phyloP scores from a whole-genome alignment of 2,888 invertebrate species.

The Spilarctia lutea region DNA sequence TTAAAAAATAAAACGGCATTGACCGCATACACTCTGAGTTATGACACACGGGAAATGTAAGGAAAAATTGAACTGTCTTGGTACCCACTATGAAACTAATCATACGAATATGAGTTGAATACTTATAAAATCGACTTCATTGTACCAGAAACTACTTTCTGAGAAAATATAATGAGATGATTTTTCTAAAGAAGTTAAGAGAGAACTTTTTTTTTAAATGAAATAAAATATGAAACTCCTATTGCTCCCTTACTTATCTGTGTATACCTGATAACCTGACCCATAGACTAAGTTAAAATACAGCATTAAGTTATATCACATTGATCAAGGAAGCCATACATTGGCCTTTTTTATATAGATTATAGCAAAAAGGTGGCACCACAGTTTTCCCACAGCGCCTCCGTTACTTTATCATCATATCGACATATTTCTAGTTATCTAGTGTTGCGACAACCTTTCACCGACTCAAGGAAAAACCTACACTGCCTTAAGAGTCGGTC shows the following conservation, averaged over 20 bases:
- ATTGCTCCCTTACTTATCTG: neutral
- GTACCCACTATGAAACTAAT: too few species aligned
- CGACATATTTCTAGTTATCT: constrained; percentile 79
- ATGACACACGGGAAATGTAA: too few species aligned
- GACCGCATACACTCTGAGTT: too few species aligned
- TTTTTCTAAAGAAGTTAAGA: too few species aligned
- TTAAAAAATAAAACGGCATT: too few species aligned
- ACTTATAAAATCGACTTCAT: too few species aligned
- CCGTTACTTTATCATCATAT: constrained; percentile 76
- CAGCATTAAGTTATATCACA: neutral
- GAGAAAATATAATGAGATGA: too few species aligned
- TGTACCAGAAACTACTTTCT: too few species aligned
- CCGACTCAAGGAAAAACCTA: constrained; percentile 80
- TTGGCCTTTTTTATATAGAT: constrained; percentile 42
- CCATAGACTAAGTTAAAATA: neutral
- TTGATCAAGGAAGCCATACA: constrained; percentile 30
- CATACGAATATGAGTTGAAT: too few species aligned
- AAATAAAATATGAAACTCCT: neutral
- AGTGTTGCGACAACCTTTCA: constrained; percentile 80
- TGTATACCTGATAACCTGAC: neutral
- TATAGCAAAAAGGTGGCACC: constrained; percentile 45
- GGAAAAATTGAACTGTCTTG: too few species aligned
- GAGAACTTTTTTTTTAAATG: too few species aligned
- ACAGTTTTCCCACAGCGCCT: constrained; percentile 65
- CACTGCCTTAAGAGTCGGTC: constrained; percentile 77